Percentiles rank a stretch among this genome's conserved stretches.
Evolutionary conservation across 1,140 invertebrate genomes (phyloP).

Genomic region (Zaprionus africanus): DNA sequence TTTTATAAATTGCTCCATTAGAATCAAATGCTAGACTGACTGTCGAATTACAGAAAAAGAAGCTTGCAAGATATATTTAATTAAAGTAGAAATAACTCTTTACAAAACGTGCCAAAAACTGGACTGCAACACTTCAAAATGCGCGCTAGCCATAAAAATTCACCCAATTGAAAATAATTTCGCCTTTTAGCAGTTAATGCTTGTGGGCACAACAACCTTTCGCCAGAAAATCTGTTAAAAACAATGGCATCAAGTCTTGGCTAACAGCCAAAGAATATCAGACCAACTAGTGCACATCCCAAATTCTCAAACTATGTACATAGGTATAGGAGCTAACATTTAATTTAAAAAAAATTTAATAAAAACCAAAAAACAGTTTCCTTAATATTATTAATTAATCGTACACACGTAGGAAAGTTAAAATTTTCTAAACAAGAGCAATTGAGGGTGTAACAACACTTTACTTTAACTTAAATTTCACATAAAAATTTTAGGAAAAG

Average conservation of each 20-base stretch:
- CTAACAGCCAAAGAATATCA: not conserved
- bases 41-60: not conserved
- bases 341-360: no score
- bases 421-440: no score
- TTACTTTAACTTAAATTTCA: no score
- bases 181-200: not conserved
- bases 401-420: no score
- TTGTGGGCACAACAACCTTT: not conserved
- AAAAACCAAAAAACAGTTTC: no score
- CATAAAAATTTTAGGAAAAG: no score
- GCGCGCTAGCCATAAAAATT: not conserved
- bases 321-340: no score
- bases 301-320: not conserved
- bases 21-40: not conserved
- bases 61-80: not conserved
- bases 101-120: not conserved
- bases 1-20: not conserved
- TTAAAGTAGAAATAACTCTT: not conserved
- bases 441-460: no score
- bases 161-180: constrained; percentile 1
- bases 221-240: not conserved
- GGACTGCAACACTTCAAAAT: not conserved
- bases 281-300: not conserved
- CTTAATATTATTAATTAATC: no score
- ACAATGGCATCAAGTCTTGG: not conserved